Base-by-base conservation (phyloP, 2,113 vertebrate species). In the Polypterus bichir region DNA sequence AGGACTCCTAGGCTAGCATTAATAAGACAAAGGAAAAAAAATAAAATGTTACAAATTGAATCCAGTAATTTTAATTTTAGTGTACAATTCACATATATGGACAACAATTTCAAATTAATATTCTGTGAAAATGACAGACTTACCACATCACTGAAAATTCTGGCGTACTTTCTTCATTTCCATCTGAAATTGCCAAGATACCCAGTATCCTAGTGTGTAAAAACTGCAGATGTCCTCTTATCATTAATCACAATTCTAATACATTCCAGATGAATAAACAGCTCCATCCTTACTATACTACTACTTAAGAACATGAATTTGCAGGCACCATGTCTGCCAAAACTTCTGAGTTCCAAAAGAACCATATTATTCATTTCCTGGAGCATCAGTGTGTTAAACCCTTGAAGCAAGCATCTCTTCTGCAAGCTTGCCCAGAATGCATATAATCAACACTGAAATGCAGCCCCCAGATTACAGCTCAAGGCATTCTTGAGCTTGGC, bases 201-300 rank as follows among this genome's bases (percentile, higher is more conserved):
- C 74, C 82, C 52, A 57, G 77, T 84, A 83, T 76, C 71, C 70
- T 70, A 87, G 66, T 54, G 86, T 87, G 84, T 80, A 81, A 87
- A 74, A 84, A 82, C 75, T 86, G 83, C 89, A 92, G 89, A 91
- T 88, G 87, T 91, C 77, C 82, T 85, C 79, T 79, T 88, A 88
- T 81, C 79, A 78, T 91, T 94, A 94, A 92, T 91, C 91, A 91
- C 87, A 83, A 81, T 86, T 83, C 80, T 93, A 96, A 97, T 92
- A 91, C 79, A 85, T 84, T 94, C 92, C 94, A 96, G 92, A 97
- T 95, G 92, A 94, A 91, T 82, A 94, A 95, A 93, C 91, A 94
- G 84, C 82, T 87, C 83, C 82, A 76, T 85, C 79, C 74, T 79
- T 75, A 69, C 65, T 46, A 70, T 77, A 85, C 71, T 74, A 70